These are phyloP conservation scores for Plecotus auritus DNA, from an alignment of 2,113 vertebrate species.

Conservation along the genomic window DNA sequence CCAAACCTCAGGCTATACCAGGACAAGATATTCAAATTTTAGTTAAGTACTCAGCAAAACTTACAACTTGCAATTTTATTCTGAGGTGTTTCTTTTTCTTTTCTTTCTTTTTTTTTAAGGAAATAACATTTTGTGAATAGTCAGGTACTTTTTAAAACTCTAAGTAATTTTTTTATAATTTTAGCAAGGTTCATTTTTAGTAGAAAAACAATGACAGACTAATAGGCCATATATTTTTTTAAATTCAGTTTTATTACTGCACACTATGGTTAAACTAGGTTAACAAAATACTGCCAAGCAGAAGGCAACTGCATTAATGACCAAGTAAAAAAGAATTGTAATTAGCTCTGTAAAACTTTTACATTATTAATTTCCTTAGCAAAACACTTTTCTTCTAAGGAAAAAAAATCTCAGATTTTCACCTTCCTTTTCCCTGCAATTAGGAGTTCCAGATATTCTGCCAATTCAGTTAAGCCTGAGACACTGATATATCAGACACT, in stretches of 20 bases:
- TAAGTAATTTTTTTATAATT: slow-evolving; percentile 47
- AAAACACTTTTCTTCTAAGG: slow-evolving; percentile 25
- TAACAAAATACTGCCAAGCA: slow-evolving; percentile 57
- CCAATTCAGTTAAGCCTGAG: not conserved
- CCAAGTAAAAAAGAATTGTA: slow-evolving; percentile 45
- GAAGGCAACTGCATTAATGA: slow-evolving; percentile 61
- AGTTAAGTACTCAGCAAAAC: not conserved
- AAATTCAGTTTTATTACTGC: slow-evolving; percentile 41
- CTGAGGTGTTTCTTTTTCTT: not conserved
- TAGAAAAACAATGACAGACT: slow-evolving; percentile 35
- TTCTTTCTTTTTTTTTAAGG: not conserved
- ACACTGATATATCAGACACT: not conserved
- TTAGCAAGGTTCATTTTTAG: not conserved
- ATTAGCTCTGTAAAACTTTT: slow-evolving; percentile 63
- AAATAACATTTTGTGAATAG: not conserved
- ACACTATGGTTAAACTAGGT: slow-evolving; percentile 44
- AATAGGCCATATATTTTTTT: not conserved
- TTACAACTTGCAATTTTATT: not conserved
- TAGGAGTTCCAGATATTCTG: not conserved
- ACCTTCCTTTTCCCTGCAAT: not conserved
- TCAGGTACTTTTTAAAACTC: not conserved
- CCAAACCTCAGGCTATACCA: not conserved
- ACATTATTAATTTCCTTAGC: slow-evolving; percentile 62
- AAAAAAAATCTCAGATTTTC: not conserved
- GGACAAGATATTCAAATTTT: slow-evolving; percentile 9